These are phyloP conservation scores for Phycodurus eques DNA, from an alignment of 2,113 vertebrate genomes.

Conservation along the genomic window DNA sequence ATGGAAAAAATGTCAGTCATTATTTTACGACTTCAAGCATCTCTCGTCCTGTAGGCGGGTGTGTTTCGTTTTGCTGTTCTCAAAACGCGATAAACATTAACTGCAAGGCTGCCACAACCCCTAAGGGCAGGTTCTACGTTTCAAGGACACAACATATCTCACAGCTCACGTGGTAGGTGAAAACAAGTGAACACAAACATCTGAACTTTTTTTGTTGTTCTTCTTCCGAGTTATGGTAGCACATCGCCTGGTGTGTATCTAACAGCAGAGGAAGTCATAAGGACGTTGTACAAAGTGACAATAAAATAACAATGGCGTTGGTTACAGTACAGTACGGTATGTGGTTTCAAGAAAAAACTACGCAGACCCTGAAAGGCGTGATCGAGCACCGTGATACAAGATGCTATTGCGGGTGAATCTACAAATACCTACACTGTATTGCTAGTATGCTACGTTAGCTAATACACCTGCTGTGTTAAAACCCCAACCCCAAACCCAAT, in stretches of 20 bases:
- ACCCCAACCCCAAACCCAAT: conserved; percentile 30
- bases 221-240: background rate
- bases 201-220: background rate
- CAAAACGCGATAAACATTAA: background rate
- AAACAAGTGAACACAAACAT: background rate
- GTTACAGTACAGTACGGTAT: background rate
- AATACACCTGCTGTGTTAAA: conserved; percentile 1
- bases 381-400: background rate
- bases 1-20: background rate
- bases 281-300: background rate
- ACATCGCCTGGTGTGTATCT: background rate
- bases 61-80: background rate
- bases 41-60: background rate
- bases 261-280: background rate
- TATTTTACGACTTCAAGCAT: background rate
- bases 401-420: background rate
- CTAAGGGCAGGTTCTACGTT: background rate
- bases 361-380: background rate
- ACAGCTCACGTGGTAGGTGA: background rate
- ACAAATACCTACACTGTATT: background rate
- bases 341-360: background rate
- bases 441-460: background rate
- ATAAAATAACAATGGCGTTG: too few relatives aligned
- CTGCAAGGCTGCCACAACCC: background rate
- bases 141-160: too few relatives aligned